These are phyloP conservation scores for Bombus soroeensis DNA, from an alignment of 1,140 invertebrate genomes.

Conservation along the genomic window DNA sequence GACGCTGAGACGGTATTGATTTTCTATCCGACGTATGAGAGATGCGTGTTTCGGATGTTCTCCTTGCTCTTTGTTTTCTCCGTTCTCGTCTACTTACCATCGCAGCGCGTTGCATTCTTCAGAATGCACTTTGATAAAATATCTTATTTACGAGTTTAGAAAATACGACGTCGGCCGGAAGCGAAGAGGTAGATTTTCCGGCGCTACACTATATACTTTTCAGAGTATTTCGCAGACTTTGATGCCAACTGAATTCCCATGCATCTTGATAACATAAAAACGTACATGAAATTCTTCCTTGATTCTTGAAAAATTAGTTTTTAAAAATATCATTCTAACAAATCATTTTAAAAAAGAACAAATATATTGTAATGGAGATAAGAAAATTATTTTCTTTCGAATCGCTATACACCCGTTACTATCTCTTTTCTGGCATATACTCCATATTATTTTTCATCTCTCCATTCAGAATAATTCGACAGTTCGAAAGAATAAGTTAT, in stretches of 20 bases:
- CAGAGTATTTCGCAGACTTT: neutral
- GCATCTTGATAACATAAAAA: neutral
- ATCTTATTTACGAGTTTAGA: conserved; percentile 54
- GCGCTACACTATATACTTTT: neutral
- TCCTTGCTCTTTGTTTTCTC: conserved; percentile 69
- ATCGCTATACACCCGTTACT: neutral
- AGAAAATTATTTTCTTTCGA: neutral
- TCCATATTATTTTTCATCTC: neutral
- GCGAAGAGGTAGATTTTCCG: neutral
- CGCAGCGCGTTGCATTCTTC: conserved; percentile 44
- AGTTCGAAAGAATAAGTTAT: conserved; percentile 53
- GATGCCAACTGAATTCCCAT: neutral
- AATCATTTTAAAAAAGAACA: neutral
- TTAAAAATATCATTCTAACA: no score
- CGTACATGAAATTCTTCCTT: neutral
- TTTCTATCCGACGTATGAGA: conserved; percentile 80
- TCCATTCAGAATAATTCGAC: conserved; percentile 39
- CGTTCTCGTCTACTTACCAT: conserved; percentile 63
- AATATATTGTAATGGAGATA: neutral
- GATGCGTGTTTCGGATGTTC: conserved; percentile 79
- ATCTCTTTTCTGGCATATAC: neutral
- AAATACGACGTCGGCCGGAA: conserved; percentile 21
- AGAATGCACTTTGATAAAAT: conserved; percentile 61
- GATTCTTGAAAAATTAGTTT: neutral
- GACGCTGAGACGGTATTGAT: conserved; percentile 79